Evolutionary conservation across 2,113 vertebrate genomes (phyloP).

Genomic region (Macroglossus sobrinus): DNA sequence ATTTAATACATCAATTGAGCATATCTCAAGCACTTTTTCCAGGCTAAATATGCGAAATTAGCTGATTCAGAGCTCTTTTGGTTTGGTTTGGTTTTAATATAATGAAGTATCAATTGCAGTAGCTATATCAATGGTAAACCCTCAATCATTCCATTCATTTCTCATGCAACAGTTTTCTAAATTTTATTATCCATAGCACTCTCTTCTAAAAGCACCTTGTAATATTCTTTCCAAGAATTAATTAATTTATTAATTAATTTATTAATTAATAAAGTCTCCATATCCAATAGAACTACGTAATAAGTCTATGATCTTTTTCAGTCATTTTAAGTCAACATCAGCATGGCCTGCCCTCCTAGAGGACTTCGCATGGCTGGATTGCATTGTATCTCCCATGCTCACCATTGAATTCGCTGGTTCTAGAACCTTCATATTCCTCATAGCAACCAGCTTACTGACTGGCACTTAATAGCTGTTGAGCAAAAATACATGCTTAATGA

Average conservation of each 20-base stretch:
- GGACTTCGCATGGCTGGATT: background rate
- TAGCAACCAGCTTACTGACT: background rate
- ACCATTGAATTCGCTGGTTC: background rate
- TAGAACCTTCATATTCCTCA: background rate
- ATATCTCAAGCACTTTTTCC: conserved; percentile 25
- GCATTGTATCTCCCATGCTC: background rate
- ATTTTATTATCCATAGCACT: background rate
- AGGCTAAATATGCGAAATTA: conserved; percentile 27
- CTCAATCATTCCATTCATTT: background rate
- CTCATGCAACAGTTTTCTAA: background rate
- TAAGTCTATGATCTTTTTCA: background rate
- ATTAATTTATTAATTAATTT: too few relatives aligned
- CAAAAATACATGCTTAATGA: background rate
- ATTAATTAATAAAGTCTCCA: too few relatives aligned
- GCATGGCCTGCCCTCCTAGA: background rate
- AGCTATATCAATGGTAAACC: background rate
- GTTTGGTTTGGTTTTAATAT: background rate
- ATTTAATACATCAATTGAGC: conserved; percentile 39
- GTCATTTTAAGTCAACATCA: background rate
- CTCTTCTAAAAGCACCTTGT: background rate
- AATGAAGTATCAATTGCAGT: background rate
- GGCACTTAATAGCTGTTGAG: background rate
- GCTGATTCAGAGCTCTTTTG: background rate
- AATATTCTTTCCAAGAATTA: background rate
- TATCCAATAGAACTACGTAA: background rate